phyloP scores from a whole-genome alignment of 2,888 invertebrate genomes.

The Dicyrtomina minuta region DNA sequence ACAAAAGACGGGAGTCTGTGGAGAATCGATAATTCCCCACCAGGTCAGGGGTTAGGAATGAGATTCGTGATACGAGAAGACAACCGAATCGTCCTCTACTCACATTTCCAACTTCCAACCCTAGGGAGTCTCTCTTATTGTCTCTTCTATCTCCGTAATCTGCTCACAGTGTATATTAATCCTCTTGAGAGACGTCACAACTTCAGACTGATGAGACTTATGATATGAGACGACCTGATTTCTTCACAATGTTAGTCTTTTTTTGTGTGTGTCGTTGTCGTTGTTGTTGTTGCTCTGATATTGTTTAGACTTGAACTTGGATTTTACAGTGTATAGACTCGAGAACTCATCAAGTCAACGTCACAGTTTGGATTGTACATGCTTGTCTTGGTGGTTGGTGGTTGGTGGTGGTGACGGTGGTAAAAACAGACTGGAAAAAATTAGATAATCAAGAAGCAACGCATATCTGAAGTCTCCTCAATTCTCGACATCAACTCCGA shows the following conservation, averaged over 20 bases:
- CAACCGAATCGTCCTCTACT: slow-evolving; percentile 31
- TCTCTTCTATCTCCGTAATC: background rate
- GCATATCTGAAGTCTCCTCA: no score
- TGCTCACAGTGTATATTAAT: slow-evolving; percentile 2
- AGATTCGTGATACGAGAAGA: slow-evolving; percentile 45
- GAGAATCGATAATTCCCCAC: slow-evolving; percentile 45
- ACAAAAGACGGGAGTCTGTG: slow-evolving; percentile 40
- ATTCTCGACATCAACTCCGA: no score
- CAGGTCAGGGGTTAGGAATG: slow-evolving; percentile 48
- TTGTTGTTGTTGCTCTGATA: background rate
- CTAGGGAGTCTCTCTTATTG: slow-evolving; percentile 27
- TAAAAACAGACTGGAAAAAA: no score
- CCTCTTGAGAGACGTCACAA: no score
- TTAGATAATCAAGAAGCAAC: no score
- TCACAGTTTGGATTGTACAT: no score
- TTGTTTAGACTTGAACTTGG: no score
- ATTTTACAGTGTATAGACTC: no score
- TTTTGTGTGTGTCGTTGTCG: background rate
- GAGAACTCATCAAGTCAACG: no score
- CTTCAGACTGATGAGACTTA: no score
- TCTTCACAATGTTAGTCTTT: background rate
- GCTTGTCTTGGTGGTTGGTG: no score
- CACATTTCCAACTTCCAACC: background rate
- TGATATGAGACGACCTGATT: slow-evolving; percentile 21
- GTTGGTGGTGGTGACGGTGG: no score